Percentiles rank a stretch among this genome's conserved stretches.
phyloP scores from a whole-genome alignment of 2,797 vertebrate genomes.

The Enteromius paludinosus region DNA sequence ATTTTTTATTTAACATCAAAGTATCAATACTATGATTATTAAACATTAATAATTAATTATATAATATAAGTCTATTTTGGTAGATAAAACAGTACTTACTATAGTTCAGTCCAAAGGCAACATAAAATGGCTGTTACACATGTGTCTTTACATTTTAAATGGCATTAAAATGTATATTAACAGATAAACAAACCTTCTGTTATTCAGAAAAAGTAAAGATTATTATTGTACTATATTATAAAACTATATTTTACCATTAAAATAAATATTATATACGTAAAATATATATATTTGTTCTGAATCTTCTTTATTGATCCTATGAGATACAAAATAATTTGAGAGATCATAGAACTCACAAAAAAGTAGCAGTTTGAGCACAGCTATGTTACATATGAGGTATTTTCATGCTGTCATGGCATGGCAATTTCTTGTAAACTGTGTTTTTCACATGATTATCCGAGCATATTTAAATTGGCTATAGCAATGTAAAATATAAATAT shows the following conservation, averaged over 20 bases:
- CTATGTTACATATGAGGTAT: constrained; percentile 23
- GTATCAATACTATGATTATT: background rate
- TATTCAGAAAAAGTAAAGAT: background rate
- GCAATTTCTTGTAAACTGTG: background rate
- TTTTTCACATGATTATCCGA: constrained; percentile 1
- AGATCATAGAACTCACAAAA: constrained; percentile 18
- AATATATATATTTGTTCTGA: background rate
- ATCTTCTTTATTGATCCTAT: background rate
- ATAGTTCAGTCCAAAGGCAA: constrained; percentile 15
- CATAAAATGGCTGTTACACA: constrained; percentile 13
- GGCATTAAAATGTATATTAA: constrained; percentile 2
- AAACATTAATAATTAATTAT: background rate
- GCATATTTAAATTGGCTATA: background rate
- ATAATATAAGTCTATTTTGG: background rate
- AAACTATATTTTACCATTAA: constrained; percentile 6
- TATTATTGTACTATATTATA: background rate
- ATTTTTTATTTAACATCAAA: background rate
- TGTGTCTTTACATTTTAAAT: constrained; percentile 3
- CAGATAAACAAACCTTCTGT: background rate
- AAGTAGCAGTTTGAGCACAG: background rate
- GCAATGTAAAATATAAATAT: background rate
- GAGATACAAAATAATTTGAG: background rate
- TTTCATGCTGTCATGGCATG: constrained; percentile 29
- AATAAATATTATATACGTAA: background rate
- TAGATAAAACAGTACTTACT: background rate